Conservation (phyloP, 2,888 invertebrate genomes). For the Halocaridina rubra region DNA sequence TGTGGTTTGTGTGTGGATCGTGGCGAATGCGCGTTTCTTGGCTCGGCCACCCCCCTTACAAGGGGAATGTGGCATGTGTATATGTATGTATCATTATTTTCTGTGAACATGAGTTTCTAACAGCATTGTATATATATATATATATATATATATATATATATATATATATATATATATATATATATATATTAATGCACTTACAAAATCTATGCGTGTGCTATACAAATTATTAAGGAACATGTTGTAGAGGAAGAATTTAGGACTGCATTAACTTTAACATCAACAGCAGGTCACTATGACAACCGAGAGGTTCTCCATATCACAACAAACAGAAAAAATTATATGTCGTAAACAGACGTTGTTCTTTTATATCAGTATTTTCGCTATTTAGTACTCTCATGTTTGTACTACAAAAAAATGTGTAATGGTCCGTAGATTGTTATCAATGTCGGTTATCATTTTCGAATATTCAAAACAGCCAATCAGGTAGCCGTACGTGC, state of each 20-base stretch:
- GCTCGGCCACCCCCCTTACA: too few species aligned
- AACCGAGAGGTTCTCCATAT: not conserved
- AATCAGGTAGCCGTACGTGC: not conserved
- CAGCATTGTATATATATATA: not conserved
- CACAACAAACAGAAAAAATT: not conserved
- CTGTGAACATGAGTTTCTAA: too few species aligned
- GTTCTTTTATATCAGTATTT: too few species aligned
- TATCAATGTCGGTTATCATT: too few species aligned
- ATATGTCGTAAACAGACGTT: not conserved
- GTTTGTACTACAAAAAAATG: too few species aligned
- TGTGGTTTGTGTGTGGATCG: too few species aligned
- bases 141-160: not conserved
- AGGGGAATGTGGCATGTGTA: too few species aligned
- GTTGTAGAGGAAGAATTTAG: not conserved
- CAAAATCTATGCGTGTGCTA: not conserved
- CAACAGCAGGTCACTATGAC: conserved; percentile 15
- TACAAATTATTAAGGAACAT: too few species aligned
- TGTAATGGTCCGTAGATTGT: too few species aligned
- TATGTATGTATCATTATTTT: too few species aligned
- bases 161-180: not conserved
- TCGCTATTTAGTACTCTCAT: too few species aligned
- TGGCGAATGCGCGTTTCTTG: too few species aligned
- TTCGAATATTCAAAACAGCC: not conserved
- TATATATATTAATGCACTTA: not conserved
- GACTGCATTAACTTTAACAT: not conserved